Conservation (phyloP, 30 jellyfish, hydroid and myxozoan genomes). For the Turritopsis rubra region DNA sequence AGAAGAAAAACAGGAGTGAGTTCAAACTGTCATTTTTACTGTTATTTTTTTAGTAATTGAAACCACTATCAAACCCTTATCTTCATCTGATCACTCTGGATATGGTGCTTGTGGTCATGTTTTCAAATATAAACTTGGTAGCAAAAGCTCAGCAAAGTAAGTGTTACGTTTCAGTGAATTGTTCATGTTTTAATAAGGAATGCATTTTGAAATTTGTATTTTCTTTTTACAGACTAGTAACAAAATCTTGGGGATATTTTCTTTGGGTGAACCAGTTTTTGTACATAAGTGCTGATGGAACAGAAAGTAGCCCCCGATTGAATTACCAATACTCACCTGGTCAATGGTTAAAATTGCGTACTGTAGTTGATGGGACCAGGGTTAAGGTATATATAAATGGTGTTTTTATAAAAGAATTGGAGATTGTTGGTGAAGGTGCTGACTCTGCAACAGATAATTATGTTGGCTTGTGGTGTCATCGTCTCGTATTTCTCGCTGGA, state of each 20-base stretch:
- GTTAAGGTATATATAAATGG: conserved; percentile 68
- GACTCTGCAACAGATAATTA: conserved; percentile 60
- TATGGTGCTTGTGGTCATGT: conserved; percentile 93
- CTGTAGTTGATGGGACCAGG: conserved; percentile 62
- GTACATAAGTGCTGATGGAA: conserved; percentile 60
- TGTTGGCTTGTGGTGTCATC: conserved; percentile 92
- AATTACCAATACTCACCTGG: conserved; percentile 48
- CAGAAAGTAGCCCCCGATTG: conserved; percentile 50
- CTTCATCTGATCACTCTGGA: conserved; percentile 41
- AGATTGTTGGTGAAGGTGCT: conserved; percentile 70
- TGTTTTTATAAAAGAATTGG: conserved; percentile 42
- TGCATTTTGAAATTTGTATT: not conserved
- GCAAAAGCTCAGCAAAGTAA: conserved; percentile 50
- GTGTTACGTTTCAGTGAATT: not conserved
- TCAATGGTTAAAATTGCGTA: conserved; percentile 48
- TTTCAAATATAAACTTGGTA: conserved; percentile 67
- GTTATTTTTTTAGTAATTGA: conserved; percentile 41
- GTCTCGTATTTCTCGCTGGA: conserved; percentile 44
- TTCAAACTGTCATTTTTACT: no score
- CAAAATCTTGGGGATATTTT: conserved; percentile 85
- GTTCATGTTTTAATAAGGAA: not conserved
- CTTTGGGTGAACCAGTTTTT: conserved; percentile 75
- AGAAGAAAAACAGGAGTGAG: no score
- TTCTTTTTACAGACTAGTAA: conserved; percentile 35
- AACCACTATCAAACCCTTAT: conserved; percentile 61